Evolutionary conservation across 1,140 invertebrate species (phyloP).

Genomic region (Zaprionus inermis): DNA sequence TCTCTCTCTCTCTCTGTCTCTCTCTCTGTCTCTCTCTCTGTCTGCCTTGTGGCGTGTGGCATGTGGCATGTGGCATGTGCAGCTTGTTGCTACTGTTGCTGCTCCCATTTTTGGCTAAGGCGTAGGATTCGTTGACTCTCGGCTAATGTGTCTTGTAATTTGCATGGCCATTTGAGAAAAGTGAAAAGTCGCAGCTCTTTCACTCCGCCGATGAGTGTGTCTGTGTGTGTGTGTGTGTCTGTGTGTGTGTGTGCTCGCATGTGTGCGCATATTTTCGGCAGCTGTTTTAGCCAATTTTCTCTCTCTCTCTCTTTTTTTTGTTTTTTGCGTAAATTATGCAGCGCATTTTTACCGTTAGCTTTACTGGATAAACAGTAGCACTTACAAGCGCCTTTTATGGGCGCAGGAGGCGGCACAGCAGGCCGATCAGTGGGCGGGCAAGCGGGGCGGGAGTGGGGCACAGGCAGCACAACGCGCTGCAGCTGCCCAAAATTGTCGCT

Average conservation of each 20-base stretch:
- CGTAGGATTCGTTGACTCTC: constrained; percentile 70
- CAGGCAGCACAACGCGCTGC: constrained; percentile 8
- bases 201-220: background rate
- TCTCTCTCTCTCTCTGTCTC: background rate
- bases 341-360: constrained; percentile 72
- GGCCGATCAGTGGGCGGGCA: background rate
- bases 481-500: constrained; percentile 62
- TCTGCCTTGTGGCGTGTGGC: constrained; percentile 29
- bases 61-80: constrained; percentile 36
- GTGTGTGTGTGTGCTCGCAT: background rate
- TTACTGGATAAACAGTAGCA: constrained; percentile 74
- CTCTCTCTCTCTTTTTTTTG: constrained; percentile 2
- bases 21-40: background rate
- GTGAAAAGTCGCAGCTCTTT: constrained; percentile 64
- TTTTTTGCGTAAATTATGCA: constrained; percentile 77
- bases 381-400: constrained; percentile 79
- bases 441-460: background rate
- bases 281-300: constrained; percentile 38
- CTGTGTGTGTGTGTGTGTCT: constrained; percentile 1
- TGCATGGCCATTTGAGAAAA: constrained; percentile 82
- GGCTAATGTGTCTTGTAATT: constrained; percentile 83
- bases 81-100: constrained; percentile 32
- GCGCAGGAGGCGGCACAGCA: constrained; percentile 24
- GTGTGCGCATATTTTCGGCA: constrained; percentile 33
- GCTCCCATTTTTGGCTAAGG: constrained; percentile 75